A percentile compares a stretch with the other conserved stretches of the same genome.
These are phyloP conservation scores for Azemiops feae DNA, from an alignment of 2,113 vertebrate genomes.

Conservation along the genomic window DNA sequence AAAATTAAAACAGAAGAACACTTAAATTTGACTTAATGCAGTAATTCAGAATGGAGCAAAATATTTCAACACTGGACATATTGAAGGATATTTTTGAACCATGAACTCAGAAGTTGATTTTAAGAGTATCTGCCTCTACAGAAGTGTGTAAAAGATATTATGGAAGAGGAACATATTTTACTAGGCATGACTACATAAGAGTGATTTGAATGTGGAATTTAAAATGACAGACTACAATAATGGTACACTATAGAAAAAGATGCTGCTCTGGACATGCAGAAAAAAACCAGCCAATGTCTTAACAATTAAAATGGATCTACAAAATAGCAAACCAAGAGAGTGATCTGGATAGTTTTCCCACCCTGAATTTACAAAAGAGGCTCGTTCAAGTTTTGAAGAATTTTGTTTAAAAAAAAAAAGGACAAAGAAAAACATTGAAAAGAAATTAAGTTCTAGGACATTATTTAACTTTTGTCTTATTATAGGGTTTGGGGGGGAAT, in stretches of 20 bases:
- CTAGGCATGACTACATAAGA: background rate
- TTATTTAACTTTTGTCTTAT: background rate
- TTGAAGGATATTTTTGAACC: background rate
- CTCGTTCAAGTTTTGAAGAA: background rate
- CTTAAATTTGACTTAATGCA: background rate
- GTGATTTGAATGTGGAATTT: background rate
- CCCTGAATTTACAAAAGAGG: background rate
- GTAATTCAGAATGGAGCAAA: background rate
- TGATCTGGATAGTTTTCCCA: background rate
- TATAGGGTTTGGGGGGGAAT: background rate
- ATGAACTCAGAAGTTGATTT: background rate
- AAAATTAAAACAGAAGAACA: background rate
- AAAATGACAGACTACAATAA: background rate
- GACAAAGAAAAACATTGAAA: background rate
- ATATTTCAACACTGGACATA: background rate
- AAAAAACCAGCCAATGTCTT: background rate
- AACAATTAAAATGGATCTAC: background rate
- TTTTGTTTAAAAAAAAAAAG: background rate
- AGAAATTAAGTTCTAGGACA: background rate
- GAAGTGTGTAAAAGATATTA: background rate
- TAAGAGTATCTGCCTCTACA: background rate
- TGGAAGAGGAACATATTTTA: background rate
- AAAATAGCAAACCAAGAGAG: background rate
- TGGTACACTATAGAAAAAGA: background rate
- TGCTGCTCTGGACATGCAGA: background rate